phyloP scores from a whole-genome alignment of 2,888 invertebrate species.

The Ennomos quercinarius region DNA sequence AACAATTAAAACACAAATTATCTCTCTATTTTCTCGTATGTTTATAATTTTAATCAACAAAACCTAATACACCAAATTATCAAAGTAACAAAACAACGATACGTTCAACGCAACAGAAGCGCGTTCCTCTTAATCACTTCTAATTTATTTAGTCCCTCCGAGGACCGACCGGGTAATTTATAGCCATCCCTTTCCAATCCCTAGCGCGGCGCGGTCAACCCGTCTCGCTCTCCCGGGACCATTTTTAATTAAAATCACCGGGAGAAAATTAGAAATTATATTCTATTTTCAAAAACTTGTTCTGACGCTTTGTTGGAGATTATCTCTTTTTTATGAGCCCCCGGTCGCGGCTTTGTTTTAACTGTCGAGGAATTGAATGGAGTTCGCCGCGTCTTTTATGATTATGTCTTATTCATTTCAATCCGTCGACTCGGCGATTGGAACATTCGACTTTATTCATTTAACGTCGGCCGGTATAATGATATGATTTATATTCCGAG shows the following conservation, averaged over 20 bases:
- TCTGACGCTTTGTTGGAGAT: conserved; percentile 83
- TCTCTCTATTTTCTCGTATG: neutral
- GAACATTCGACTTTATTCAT: conserved; percentile 60
- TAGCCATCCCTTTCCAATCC: conserved; percentile 75
- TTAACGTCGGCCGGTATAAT: conserved; percentile 35
- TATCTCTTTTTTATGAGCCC: conserved; percentile 84
- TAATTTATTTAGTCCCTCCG: conserved; percentile 83
- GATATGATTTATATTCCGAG: conserved; percentile 40
- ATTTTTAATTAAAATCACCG: conserved; percentile 85
- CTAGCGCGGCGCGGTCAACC: conserved; percentile 54
- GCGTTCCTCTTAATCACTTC: conserved; percentile 84
- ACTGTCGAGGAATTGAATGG: conserved; percentile 78
- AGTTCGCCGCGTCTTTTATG: conserved; percentile 69
- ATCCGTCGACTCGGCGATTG: conserved; percentile 65
- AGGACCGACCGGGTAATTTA: conserved; percentile 79
- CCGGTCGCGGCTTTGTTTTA: conserved; percentile 79
- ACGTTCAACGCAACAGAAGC: conserved; percentile 75
- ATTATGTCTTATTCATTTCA: conserved; percentile 77
- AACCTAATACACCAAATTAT: conserved; percentile 51
- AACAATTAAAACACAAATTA: conserved; percentile 3
- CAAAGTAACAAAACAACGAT: conserved; percentile 71
- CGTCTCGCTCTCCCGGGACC: conserved; percentile 79
- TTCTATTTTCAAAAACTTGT: conserved; percentile 86
- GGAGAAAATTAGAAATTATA: conserved; percentile 86
- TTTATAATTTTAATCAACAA: conserved; percentile 42